phyloP scores from a whole-genome alignment of 23 tunicate species.

The Diplosoma virens region DNA sequence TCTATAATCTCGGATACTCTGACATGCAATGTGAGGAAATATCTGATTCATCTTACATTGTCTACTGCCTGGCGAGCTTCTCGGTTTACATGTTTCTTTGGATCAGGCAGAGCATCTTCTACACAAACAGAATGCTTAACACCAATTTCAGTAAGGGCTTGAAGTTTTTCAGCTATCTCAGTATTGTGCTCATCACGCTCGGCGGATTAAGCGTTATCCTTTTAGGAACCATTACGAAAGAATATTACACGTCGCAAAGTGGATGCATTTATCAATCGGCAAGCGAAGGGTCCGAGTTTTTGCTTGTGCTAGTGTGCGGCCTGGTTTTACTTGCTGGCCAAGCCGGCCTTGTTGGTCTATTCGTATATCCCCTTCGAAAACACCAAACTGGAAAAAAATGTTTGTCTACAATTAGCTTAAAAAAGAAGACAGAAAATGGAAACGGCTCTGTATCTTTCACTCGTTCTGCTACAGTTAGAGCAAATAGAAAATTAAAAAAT shows the following conservation, averaged over 20 bases:
- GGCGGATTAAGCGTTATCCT: neutral
- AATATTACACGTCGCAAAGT: neutral
- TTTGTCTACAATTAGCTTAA: neutral
- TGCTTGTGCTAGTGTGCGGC: neutral
- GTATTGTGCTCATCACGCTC: conserved; percentile 5
- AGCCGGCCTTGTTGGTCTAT: conserved; percentile 13
- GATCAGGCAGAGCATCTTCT: conserved; percentile 38
- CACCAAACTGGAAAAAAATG: neutral
- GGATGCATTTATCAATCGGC: conserved; percentile 13
- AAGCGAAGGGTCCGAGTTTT: neutral
- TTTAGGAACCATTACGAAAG: neutral
- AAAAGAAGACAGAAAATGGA: neutral
- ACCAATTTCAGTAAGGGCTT: neutral
- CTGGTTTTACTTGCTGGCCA: conserved; percentile 3
- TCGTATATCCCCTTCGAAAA: conserved; percentile 23
- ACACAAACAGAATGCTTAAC: conserved; percentile 28
- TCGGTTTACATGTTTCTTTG: conserved; percentile 34
- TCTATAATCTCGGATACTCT: too few species aligned
- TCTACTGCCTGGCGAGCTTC: neutral
- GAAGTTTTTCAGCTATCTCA: conserved; percentile 3
- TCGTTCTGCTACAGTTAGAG: neutral
- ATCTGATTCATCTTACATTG: neutral
- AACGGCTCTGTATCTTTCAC: neutral
- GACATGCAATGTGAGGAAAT: neutral
- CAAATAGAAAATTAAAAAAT: neutral